A percentile compares a stretch with the other conserved stretches of the same genome.
phyloP scores from a whole-genome alignment of 2,888 invertebrate genomes.

The Lochmaea crataegi region DNA sequence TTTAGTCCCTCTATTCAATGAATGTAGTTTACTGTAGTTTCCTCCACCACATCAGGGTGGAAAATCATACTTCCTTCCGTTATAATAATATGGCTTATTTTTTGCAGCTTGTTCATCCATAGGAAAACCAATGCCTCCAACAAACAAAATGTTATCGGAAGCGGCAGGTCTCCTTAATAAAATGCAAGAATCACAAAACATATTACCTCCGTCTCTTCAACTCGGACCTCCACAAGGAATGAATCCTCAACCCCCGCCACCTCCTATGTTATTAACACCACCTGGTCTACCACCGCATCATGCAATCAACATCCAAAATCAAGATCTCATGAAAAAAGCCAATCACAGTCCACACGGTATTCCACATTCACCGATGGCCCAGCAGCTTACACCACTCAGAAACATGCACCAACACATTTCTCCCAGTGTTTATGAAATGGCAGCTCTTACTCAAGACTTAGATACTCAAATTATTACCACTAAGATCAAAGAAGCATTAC shows the following conservation, averaged over 20 bases:
- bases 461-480: conserved; percentile 97
- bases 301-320: conserved; percentile 73
- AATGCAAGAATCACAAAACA: conserved; percentile 75
- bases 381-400: conserved; percentile 73
- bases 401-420: conserved; percentile 86
- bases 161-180: conserved; percentile 74
- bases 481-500: conserved; percentile 94
- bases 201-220: conserved; percentile 69
- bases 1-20: no score
- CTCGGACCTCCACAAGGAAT: conserved; percentile 64
- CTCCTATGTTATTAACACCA: conserved; percentile 78
- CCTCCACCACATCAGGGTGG: no score
- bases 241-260: conserved; percentile 64
- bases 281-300: conserved; percentile 83
- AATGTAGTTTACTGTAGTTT: no score
- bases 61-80: no score
- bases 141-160: conserved; percentile 82
- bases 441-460: conserved; percentile 94
- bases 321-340: conserved; percentile 69
- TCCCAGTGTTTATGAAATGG: conserved; percentile 98
- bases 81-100: conserved; percentile 43
- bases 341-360: conserved; percentile 70
- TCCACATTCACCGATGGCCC: conserved; percentile 71
- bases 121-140: conserved; percentile 82
- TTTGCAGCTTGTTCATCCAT: conserved; percentile 62